These are phyloP conservation scores for Glaucidium brasilianum DNA, from an alignment of 2,113 vertebrate species.

Conservation along the genomic window DNA sequence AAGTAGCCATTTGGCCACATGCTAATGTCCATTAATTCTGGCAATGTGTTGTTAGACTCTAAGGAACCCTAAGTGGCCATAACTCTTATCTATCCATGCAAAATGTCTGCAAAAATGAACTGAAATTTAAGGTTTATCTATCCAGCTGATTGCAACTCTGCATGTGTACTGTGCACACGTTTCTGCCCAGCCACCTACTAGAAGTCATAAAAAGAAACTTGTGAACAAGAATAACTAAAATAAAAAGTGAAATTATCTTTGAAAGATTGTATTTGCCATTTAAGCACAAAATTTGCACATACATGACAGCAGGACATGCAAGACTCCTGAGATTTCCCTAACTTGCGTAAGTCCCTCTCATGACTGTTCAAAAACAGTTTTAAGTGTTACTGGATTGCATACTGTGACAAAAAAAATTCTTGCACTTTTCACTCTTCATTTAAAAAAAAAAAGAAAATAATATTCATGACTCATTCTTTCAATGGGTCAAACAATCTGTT, in stretches of 20 bases:
- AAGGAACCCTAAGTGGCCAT: not conserved
- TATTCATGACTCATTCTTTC: not conserved
- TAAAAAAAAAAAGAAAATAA: not conserved
- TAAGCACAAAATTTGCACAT: not conserved
- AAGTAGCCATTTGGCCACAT: not conserved
- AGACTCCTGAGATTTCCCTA: not conserved
- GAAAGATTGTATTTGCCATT: not conserved
- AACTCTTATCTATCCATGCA: not conserved
- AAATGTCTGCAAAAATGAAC: fast-evolving
- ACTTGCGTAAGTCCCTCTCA: not conserved
- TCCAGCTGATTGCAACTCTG: not conserved
- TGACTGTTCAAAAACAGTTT: not conserved
- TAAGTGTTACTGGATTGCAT: not conserved
- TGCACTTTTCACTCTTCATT: not conserved
- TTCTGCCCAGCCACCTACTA: not conserved
- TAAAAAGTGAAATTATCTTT: not conserved
- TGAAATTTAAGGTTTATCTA: not conserved
- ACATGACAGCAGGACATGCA: not conserved
- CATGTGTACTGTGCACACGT: not conserved
- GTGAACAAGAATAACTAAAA: not conserved
- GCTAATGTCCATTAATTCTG: not conserved
- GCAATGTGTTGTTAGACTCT: not conserved
- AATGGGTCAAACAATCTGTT: not conserved
- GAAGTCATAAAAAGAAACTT: not conserved
- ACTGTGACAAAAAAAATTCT: not conserved